Evolutionary conservation across 2,888 invertebrate genomes (phyloP).

Genomic region (Meteorus colon): DNA sequence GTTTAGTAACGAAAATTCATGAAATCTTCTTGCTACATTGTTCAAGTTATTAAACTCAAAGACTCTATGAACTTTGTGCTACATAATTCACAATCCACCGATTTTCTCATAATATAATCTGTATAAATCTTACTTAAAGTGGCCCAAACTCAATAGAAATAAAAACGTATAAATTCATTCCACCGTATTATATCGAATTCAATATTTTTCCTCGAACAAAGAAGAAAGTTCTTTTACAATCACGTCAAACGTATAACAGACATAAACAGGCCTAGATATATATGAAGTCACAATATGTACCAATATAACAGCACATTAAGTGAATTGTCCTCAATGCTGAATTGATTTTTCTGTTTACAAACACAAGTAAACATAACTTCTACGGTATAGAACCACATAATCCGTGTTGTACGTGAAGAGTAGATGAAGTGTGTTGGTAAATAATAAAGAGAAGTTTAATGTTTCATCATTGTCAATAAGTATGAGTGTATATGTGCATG

Average conservation of each 20-base stretch:
- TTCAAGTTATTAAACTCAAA: neutral
- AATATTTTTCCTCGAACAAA: too few relatives aligned
- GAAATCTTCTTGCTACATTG: neutral
- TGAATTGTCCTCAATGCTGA: neutral
- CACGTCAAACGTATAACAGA: neutral
- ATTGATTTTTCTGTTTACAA: neutral
- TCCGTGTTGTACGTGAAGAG: slow-evolving; percentile 5
- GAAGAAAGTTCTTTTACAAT: neutral
- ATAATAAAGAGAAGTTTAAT: slow-evolving; percentile 4
- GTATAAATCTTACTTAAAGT: too few relatives aligned
- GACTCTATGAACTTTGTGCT: neutral
- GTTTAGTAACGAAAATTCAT: neutral
- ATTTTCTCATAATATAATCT: neutral
- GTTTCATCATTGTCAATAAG: slow-evolving; percentile 40
- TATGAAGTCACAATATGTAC: neutral
- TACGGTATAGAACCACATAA: neutral
- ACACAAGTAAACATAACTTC: neutral
- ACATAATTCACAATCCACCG: neutral
- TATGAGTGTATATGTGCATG: slow-evolving; percentile 4
- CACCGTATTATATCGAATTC: too few relatives aligned
- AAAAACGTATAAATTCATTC: too few relatives aligned
- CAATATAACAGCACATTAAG: neutral
- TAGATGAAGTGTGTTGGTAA: slow-evolving; percentile 28
- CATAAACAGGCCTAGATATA: neutral
- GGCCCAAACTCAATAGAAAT: too few relatives aligned